phyloP scores from a whole-genome alignment of 1,140 invertebrate genomes.

The Diuraphis noxia region DNA sequence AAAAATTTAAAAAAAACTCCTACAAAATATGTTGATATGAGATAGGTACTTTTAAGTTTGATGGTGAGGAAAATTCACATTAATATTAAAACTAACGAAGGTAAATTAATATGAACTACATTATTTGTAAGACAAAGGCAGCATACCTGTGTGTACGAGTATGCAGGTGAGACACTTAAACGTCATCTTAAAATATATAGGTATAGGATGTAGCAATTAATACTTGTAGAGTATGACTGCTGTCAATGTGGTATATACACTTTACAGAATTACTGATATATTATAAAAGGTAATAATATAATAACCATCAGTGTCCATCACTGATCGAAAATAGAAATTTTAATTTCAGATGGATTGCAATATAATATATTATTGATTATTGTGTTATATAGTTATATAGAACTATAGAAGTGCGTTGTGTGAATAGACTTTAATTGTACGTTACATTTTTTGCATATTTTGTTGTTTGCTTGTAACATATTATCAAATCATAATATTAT shows the following conservation, averaged over 20 bases:
- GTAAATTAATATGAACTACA: not conserved
- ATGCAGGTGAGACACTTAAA: too few species aligned
- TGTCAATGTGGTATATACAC: not conserved
- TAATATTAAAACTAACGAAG: not conserved
- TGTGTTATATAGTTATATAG: too few species aligned
- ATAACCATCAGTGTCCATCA: too few species aligned
- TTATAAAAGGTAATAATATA: not conserved
- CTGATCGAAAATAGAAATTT: not conserved
- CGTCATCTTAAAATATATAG: too few species aligned
- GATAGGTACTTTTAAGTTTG: not conserved
- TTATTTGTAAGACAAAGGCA: too few species aligned
- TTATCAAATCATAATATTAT: not conserved
- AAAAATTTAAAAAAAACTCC: not conserved
- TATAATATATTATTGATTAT: too few species aligned
- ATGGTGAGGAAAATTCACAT: not conserved
- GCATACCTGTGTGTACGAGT: too few species aligned
- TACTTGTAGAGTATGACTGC: not conserved
- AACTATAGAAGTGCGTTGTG: not conserved
- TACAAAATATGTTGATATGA: not conserved
- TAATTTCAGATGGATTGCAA: not conserved
- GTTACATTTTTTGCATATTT: not conserved
- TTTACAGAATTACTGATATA: not conserved
- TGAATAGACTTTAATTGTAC: not conserved
- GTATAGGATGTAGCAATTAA: too few species aligned
- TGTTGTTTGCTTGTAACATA: not conserved